Evolutionary conservation across 2,888 invertebrate species (phyloP).

Genomic region (Papilio gigon): DNA sequence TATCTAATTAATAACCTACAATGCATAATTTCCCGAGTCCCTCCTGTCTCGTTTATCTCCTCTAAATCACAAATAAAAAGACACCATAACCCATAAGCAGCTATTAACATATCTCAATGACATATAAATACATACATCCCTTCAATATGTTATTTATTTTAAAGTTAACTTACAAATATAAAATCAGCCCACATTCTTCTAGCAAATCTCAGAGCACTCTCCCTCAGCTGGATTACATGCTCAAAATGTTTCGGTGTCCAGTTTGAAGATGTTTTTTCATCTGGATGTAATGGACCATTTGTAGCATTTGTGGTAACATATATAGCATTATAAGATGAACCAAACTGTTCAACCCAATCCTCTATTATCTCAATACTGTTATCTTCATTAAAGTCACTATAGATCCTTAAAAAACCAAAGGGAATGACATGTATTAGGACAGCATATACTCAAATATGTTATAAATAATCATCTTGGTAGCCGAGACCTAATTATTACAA

Average conservation of each 20-base stretch:
- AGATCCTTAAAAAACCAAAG: conserved; percentile 83
- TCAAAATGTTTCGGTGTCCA: conserved; percentile 90
- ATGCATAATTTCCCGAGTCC: not conserved
- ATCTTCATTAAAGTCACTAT: conserved; percentile 94
- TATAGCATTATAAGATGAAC: conserved; percentile 87
- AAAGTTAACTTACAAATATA: conserved; percentile 88
- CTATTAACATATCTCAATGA: too few relatives aligned
- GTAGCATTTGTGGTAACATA: conserved; percentile 80
- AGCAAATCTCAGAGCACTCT: conserved; percentile 87
- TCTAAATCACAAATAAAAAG: too few relatives aligned
- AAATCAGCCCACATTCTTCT: conserved; percentile 93
- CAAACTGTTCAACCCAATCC: conserved; percentile 86
- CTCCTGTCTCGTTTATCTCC: not conserved
- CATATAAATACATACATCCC: too few relatives aligned
- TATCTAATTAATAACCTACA: not conserved
- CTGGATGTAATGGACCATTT: conserved; percentile 64
- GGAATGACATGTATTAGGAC: not conserved
- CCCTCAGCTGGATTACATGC: conserved; percentile 90
- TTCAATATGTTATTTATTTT: not conserved
- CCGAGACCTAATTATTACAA: too few relatives aligned
- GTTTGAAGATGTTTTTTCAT: conserved; percentile 85
- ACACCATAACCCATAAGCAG: too few relatives aligned
- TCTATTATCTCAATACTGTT: conserved; percentile 87
- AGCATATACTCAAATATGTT: too few relatives aligned
- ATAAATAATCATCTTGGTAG: too few relatives aligned